phyloP scores from a whole-genome alignment of 2,888 invertebrate species.

The Keiferia lycopersicella region DNA sequence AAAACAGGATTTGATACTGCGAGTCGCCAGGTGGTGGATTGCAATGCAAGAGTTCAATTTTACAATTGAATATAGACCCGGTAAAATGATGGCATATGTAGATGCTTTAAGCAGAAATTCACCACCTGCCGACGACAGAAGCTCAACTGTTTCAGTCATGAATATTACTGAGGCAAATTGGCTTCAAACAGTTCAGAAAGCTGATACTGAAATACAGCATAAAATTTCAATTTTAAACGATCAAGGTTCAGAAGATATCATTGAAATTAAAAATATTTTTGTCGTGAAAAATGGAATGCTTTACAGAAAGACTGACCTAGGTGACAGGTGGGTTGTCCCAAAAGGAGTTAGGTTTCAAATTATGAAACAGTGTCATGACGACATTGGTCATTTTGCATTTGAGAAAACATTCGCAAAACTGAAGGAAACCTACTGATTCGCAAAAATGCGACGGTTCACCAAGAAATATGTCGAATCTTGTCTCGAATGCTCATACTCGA shows the following conservation, averaged over 20 bases:
- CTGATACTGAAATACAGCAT: neutral
- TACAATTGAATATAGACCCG: neutral
- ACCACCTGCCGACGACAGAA: neutral
- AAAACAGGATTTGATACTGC: neutral
- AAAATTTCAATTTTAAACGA: neutral
- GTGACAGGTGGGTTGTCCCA: neutral
- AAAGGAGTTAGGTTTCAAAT: neutral
- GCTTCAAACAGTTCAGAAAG: neutral
- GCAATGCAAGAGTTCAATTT: neutral
- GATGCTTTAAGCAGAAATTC: neutral
- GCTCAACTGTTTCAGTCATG: too few species aligned
- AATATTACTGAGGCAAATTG: neutral
- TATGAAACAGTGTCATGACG: neutral
- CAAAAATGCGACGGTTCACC: neutral
- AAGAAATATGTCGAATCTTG: neutral
- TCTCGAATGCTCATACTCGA: neutral
- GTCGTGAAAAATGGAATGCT: neutral
- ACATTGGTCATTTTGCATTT: slow-evolving; percentile 5
- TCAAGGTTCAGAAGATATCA: neutral
- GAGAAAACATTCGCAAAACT: neutral
- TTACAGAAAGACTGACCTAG: neutral
- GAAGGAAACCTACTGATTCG: neutral
- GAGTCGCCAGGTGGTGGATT: slow-evolving; percentile 1
- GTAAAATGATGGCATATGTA: neutral
- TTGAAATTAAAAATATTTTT: neutral